Percentiles rank a stretch among this genome's conserved stretches.
Conservation (phyloP, 2,113 vertebrate species). For the Phylloscopus whistleri region DNA sequence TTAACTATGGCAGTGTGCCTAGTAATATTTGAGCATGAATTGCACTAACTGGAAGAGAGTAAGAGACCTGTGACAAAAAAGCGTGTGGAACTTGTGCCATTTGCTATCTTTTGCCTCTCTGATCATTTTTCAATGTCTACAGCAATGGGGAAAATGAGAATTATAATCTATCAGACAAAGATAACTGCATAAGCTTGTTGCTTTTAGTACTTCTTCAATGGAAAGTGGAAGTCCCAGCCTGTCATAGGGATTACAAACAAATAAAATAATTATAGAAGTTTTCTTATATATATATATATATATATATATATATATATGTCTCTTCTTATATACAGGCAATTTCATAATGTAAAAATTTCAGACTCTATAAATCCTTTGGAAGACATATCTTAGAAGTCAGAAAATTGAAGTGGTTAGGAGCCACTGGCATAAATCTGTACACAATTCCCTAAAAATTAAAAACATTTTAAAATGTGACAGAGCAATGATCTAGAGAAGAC, state of each 20-base stretch:
- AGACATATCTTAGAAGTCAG: not conserved
- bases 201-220: not conserved
- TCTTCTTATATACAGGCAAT: not conserved
- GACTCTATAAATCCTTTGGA: not conserved
- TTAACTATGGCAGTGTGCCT: not conserved
- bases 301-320: not conserved
- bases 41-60: not conserved
- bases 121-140: not conserved
- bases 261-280: not conserved
- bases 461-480: not conserved
- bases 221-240: not conserved
- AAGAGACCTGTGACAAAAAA: not conserved
- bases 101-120: not conserved
- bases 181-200: not conserved
- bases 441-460: not conserved
- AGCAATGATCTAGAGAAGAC: not conserved
- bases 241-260: not conserved
- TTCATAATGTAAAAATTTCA: not conserved
- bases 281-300: no score
- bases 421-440: not conserved
- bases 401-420: not conserved
- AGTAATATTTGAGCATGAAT: not conserved
- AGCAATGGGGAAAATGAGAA: not conserved
- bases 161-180: not conserved
- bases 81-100: not conserved